Base-by-base conservation (phyloP, 2,113 vertebrate species). In the Fulica atra region DNA sequence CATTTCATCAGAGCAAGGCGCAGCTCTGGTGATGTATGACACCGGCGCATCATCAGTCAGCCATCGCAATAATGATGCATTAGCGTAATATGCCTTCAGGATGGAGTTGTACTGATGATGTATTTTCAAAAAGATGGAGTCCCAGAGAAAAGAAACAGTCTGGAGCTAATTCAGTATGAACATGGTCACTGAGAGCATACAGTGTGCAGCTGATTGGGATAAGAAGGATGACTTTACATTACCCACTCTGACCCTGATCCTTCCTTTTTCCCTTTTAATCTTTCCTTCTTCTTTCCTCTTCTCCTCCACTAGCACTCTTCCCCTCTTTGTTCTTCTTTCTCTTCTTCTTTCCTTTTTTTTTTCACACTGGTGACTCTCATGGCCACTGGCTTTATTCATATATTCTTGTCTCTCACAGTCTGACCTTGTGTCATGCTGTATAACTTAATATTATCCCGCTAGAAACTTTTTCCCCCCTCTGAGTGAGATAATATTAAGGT, bases 341-440 rank as follows among this genome's bases (percentile, higher is more conserved):
- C 77, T 56, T 70, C 40, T n/a, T 64, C 21, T 59, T 71, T 21
- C 20, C 50, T 51, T 29, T 24, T 36, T 23, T 63, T 64, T 88
- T 86, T 15, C 63, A 81, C 92, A 72, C 73, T 90, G 51, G 94
- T 96, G 96, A 87, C 91, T 96, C 95, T 94, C 95, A 95, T 97
- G 96, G 96, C 97, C 97, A 97, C 92, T 97, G 97, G 97, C 96
- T 96, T 97, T 97, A 96, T 97, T 97, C 96, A 97, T 97, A 97
- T 97, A 96, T 97, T 97, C 96, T 93, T 96, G 97, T 97, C 96
- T 97, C 95, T 96, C 95, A 92, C 87, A 96, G 78, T 89, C 88
- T 97, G 97, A 97, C 97, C 97, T 97, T 97, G 94, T 97, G 96
- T 96, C 95, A 95, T 96, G 82, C 94, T 93, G 94, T 97, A 97